Conservation (phyloP, 2,113 vertebrate species). For the Tetrao urogallus region DNA sequence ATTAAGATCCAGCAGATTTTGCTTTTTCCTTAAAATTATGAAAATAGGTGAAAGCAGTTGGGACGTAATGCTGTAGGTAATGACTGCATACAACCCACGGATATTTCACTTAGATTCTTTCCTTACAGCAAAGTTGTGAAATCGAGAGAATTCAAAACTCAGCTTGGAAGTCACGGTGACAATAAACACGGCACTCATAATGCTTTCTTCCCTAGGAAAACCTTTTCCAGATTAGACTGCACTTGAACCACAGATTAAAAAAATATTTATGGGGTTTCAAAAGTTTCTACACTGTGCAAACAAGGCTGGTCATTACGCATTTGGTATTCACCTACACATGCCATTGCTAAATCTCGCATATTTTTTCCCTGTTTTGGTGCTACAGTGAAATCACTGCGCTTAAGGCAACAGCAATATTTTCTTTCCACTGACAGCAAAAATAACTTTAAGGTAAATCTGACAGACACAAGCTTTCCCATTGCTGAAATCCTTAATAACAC, state of each 20-base stretch:
- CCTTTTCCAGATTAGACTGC: constrained; percentile 14
- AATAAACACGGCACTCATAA: constrained; percentile 50
- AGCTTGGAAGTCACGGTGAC: background rate
- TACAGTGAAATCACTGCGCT: background rate
- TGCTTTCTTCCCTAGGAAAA: background rate
- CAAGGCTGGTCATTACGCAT: background rate
- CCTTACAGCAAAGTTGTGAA: background rate
- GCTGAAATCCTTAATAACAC: background rate
- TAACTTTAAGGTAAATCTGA: background rate
- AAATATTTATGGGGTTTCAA: constrained; percentile 11
- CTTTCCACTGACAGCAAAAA: background rate
- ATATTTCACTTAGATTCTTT: background rate
- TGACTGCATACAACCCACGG: background rate
- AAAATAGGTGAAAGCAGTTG: background rate
- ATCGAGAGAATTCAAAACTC: constrained; percentile 33
- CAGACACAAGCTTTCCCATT: background rate
- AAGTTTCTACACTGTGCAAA: constrained; percentile 9
- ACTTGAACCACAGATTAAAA: background rate
- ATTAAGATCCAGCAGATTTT: background rate
- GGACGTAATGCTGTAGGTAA: background rate
- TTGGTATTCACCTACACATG: constrained; percentile 1
- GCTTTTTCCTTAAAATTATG: background rate
- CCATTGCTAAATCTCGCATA: background rate
- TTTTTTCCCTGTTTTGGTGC: background rate
- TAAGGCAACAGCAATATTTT: background rate